Evolutionary conservation across 2,797 vertebrate genomes (phyloP).

Genomic region (Hozukius guyotensis): DNA sequence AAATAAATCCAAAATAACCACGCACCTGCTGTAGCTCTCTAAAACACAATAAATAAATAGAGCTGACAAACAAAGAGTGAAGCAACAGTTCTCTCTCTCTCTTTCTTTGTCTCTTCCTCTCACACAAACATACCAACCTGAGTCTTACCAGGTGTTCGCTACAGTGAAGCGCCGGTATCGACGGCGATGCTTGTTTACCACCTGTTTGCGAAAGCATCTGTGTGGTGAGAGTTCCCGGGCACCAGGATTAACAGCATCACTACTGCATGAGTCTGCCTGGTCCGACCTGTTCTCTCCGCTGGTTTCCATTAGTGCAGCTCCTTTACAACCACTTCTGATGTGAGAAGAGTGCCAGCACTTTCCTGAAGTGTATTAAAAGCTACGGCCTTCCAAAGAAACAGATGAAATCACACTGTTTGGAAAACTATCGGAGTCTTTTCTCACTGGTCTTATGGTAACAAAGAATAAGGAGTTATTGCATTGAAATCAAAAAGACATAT

Average conservation of each 20-base stretch:
- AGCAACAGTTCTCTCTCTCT: background rate
- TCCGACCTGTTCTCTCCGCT: constrained; percentile 9
- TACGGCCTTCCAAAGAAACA: background rate
- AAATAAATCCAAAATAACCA: background rate
- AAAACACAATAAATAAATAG: background rate
- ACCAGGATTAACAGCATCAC: background rate
- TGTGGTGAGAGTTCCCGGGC: constrained; percentile 82
- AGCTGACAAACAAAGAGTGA: background rate
- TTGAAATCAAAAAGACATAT: background rate
- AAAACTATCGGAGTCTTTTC: background rate
- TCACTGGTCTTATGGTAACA: background rate
- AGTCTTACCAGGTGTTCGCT: constrained; percentile 90
- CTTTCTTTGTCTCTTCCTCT: too few relatives aligned
- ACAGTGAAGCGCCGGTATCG: constrained; percentile 91
- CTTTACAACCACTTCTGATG: background rate
- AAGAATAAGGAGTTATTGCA: background rate
- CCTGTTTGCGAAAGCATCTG: constrained; percentile 89
- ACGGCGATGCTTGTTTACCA: constrained; percentile 88
- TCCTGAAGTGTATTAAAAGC: background rate
- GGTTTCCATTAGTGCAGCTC: constrained; percentile 26
- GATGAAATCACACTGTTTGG: background rate
- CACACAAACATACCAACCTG: background rate
- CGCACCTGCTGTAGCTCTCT: background rate
- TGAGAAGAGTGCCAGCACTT: background rate
- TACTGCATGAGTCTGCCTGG: constrained; percentile 63